phyloP scores from a whole-genome alignment of 1,140 invertebrate genomes.

The Solenopsis invicta region DNA sequence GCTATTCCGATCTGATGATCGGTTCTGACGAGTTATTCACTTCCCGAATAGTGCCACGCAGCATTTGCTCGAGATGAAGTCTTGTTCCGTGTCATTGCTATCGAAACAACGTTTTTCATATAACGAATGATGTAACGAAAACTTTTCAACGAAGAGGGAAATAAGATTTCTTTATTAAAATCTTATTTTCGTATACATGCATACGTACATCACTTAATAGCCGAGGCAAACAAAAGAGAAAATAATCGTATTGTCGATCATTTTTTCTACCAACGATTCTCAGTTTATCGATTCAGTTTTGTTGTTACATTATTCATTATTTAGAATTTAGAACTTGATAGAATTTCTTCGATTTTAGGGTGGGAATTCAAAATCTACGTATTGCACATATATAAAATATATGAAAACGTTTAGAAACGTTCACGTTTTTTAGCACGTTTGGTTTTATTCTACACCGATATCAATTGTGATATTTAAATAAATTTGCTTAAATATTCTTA shows the following conservation, averaged over 20 bases:
- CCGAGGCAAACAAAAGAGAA: not conserved
- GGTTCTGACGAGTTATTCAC: conserved; percentile 15
- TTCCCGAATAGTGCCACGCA: not conserved
- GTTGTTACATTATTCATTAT: conserved; percentile 36
- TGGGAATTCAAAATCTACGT: conserved; percentile 39
- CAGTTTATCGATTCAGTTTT: conserved; percentile 9
- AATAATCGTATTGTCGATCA: conserved; percentile 17
- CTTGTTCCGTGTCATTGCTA: not conserved
- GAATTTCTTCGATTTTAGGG: conserved; percentile 32
- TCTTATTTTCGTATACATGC: not conserved
- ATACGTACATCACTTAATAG: conserved; percentile 5
- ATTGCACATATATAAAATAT: not conserved
- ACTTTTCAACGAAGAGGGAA: not conserved
- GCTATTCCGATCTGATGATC: not conserved
- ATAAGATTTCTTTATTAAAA: conserved; percentile 26
- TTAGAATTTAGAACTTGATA: conserved; percentile 3
- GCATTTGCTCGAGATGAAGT: not conserved
- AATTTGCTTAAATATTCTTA: conserved; percentile 19
- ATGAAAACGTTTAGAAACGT: not conserved
- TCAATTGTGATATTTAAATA: conserved; percentile 19
- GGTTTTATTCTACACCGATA: not conserved
- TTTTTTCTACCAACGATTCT: not conserved
- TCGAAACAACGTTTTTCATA: not conserved
- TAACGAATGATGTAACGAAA: conserved; percentile 4
- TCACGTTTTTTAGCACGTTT: conserved; percentile 8